Base-by-base conservation (phyloP, 2,888 invertebrate species). In the Aquatica leii region DNA sequence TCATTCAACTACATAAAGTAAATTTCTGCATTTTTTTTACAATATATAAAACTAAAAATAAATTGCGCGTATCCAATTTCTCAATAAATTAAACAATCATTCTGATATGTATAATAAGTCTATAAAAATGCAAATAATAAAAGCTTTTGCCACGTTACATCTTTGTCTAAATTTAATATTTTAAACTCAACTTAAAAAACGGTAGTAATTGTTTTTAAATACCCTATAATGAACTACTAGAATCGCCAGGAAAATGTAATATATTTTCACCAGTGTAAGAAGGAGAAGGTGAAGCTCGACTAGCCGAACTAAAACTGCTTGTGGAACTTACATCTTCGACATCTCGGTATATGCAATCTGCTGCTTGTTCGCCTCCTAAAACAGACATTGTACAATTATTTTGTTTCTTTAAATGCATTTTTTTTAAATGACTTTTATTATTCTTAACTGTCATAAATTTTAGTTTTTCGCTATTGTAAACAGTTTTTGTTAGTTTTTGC, bases 261-360 rank as follows among this genome's bases (percentile, higher is more conserved):
- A 90, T 84, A 78, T 90, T 90, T 76, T 91, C 91, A 55, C 89
- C 88, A 72, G 88, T 88, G 78, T 89, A 89, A 72, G 91, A 91
- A 20, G 91, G 88, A 1, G 92, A 91, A 20, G 93, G 91, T 14
- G 92, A 93, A 11, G 91, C 90, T 56, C 92, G 87, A 74, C 92
- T 92, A 9, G 90, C 88, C 0, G 93, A 92, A 77, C 93, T 93
- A 75, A 93, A 91, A 80, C 93, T 93, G 80, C 93, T 93, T 21
- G 78, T 74, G 34, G 93, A 90, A 78, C 93, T 93, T 52, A 93
- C 82, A 77, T 93, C 93, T 78, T 93, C 93, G 51, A 86, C 87
- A 72, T 90, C 89, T 17, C 76, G 75, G 62, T 72, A 77, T 59
- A 74, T 74, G 63, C 85, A 85, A 62, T 87, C 91, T 72, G 87